Evolutionary conservation across 2,113 vertebrate species (phyloP).

Genomic region (Acinonyx jubatus): DNA sequence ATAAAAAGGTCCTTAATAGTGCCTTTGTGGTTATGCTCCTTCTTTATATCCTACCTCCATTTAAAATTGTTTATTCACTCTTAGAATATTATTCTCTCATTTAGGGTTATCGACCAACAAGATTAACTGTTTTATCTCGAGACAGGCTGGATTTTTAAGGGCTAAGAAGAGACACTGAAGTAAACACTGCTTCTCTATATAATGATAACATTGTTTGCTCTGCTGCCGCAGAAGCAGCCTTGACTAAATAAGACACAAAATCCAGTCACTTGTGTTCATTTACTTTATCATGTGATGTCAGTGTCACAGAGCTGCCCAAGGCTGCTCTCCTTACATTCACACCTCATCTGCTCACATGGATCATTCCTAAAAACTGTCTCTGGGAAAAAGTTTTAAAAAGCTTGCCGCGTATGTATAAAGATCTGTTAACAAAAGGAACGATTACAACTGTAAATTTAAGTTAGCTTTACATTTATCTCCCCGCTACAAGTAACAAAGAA

Average conservation of each 20-base stretch:
- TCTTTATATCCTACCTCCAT: background rate
- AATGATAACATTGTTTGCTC: constrained; percentile 68
- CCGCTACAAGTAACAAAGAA: background rate
- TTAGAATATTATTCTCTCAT: constrained; percentile 16
- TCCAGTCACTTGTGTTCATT: constrained; percentile 25
- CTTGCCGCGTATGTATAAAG: background rate
- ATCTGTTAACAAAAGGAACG: background rate
- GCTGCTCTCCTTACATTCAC: constrained; percentile 22
- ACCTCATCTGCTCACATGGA: constrained; percentile 57
- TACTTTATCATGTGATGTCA: constrained; percentile 72
- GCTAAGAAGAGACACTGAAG: constrained; percentile 56
- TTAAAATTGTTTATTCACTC: constrained; percentile 42
- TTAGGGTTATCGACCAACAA: background rate
- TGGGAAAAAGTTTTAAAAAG: background rate
- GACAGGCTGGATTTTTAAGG: constrained; percentile 70
- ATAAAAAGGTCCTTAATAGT: background rate
- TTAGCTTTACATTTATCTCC: background rate
- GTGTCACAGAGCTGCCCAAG: constrained; percentile 42
- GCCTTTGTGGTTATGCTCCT: background rate
- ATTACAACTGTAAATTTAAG: background rate
- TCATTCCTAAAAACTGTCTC: background rate
- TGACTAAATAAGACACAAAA: constrained; percentile 73
- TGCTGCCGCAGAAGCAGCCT: constrained; percentile 59
- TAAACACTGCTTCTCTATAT: constrained; percentile 51
- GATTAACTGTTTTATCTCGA: constrained; percentile 66